phyloP scores from a whole-genome alignment of 64 coral and sea anemone species.

The Montipora efflorescens region DNA sequence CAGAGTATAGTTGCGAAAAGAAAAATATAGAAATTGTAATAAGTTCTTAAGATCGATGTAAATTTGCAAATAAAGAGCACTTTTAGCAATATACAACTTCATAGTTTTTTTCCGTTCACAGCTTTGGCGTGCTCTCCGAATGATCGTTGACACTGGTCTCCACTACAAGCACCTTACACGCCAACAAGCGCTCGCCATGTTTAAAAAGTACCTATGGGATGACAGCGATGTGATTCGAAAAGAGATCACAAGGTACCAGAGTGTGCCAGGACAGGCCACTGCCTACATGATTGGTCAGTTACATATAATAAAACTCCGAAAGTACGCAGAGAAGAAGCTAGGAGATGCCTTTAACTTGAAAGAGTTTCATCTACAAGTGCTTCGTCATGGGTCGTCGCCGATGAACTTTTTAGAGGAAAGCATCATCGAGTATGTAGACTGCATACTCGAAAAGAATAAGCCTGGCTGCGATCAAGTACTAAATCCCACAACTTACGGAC shows the following conservation, averaged over 20 bases:
- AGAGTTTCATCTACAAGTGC: constrained; percentile 59
- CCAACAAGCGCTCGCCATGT: constrained; percentile 1
- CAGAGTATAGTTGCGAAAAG: too few species aligned
- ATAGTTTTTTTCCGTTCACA: neutral
- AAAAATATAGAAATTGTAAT: too few species aligned
- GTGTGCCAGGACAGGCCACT: constrained; percentile 56
- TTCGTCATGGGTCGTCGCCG: constrained; percentile 53
- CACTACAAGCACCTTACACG: constrained; percentile 49
- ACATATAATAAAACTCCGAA: constrained; percentile 47
- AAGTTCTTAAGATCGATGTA: too few species aligned
- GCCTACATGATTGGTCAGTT: constrained; percentile 70
- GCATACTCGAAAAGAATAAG: constrained; percentile 33
- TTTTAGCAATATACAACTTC: too few species aligned
- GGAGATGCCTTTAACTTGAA: constrained; percentile 55
- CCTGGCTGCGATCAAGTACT: constrained; percentile 46
- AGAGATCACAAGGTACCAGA: constrained; percentile 69
- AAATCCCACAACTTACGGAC: neutral
- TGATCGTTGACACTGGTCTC: constrained; percentile 64
- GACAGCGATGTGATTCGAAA: constrained; percentile 36
- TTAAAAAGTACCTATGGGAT: constrained; percentile 60
- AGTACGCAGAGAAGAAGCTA: constrained; percentile 55
- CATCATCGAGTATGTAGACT: constrained; percentile 61
- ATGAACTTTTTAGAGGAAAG: constrained; percentile 48
- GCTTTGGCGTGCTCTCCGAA: constrained; percentile 67
- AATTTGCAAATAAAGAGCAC: too few species aligned